Conservation (phyloP, 2,113 vertebrate genomes). For the Sturnira hondurensis region DNA sequence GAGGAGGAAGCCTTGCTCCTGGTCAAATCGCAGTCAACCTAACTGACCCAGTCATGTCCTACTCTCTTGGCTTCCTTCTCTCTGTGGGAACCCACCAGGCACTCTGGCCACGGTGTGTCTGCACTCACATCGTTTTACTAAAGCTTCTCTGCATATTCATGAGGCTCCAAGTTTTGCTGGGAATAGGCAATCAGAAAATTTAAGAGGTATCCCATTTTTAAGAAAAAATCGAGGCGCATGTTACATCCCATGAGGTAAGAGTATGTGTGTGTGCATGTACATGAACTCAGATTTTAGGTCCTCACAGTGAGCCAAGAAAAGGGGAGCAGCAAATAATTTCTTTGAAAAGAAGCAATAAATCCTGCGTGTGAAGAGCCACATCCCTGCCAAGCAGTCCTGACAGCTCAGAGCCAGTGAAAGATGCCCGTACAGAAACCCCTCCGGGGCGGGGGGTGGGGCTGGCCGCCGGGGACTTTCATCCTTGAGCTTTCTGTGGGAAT, state of each 20-base stretch:
- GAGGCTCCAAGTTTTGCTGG: neutral
- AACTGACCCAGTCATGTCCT: neutral
- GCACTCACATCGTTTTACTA: neutral
- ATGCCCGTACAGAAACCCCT: neutral
- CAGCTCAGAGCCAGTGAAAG: neutral
- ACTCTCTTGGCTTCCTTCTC: neutral
- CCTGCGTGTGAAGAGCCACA: neutral
- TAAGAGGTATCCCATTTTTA: neutral
- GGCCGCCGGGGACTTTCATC: neutral
- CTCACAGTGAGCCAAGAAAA: neutral
- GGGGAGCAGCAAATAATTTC: neutral
- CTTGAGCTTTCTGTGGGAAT: neutral
- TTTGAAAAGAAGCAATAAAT: conserved; percentile 27
- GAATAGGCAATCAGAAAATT: neutral
- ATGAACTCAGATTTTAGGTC: neutral
- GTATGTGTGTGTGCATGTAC: neutral
- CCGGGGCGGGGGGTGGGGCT: neutral
- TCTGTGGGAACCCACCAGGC: neutral
- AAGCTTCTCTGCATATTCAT: neutral
- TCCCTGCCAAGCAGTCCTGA: neutral
- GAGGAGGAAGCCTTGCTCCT: neutral
- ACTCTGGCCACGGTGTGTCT: neutral
- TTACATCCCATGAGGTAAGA: neutral
- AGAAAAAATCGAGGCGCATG: neutral
- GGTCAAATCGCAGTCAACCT: neutral